Evolutionary conservation across 2,113 vertebrate species (phyloP), one percentile per base, ranked within the genome.

Genomic region (Channa maculata): DNA sequence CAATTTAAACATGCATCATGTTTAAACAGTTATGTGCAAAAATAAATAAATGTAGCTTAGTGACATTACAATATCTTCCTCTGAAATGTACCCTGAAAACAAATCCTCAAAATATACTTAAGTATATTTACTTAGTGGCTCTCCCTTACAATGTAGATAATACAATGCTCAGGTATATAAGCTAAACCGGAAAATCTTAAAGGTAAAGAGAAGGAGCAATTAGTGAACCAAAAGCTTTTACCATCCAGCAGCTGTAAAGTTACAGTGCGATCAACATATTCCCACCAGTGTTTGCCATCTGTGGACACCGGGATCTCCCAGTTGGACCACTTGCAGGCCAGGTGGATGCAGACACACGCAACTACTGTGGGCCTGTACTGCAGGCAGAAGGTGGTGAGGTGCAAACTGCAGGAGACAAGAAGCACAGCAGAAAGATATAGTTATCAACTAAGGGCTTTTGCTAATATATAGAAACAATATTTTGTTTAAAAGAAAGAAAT

Each of bases 251-350:
- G 94, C 83, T 98, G 96, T 76, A 99, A 86, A 50, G 97, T 99
- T 59, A 99, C 98, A 0, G 95, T 95, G 74, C 93, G 94, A 92
- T 99, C 98, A 89, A 99, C 96, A 46, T 99, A 99, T 93, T 99
- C 98, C 98, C 98, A 99, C 98, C 98, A 99, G 92, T 98, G 96
- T 60, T 99, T 99, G 38, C 96, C 96, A 77, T 98, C 97, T 4
- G 97, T 99, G 14, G 98, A 99, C 36, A 99, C 97, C 1, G 98
- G 98, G 87, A 99, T 99, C 93, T 99, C 98, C 98, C 98, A 99
- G 94, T 99, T 99, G 94, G 98, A 99, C 98, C 98, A 99, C 89
- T 99, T 99, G 87, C 98, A 99, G 87, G 98, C 98, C 95, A 99
- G 94, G 90, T 99, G 98, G 93, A 99, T 99, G 89, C 98, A 99